phyloP scores from a whole-genome alignment of 2,888 invertebrate genomes.

The Leptinotarsa tumamoca region DNA sequence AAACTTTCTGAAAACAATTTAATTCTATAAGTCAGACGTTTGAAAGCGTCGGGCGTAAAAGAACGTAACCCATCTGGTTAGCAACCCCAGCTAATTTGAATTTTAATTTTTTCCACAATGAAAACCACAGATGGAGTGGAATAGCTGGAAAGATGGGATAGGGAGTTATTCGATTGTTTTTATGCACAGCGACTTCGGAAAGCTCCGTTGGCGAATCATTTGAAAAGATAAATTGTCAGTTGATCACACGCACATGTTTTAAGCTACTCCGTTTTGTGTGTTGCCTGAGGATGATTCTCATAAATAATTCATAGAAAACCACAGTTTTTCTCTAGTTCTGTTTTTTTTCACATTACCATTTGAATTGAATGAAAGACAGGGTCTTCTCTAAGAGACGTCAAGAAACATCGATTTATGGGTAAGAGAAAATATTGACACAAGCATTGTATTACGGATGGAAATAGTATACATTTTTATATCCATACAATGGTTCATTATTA shows the following conservation, averaged over 20 bases:
- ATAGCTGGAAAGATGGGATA: neutral
- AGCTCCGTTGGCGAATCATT: neutral
- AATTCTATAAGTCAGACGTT: slow-evolving; percentile 2
- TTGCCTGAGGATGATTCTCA: slow-evolving; percentile 16
- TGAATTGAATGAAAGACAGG: neutral
- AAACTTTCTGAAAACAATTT: neutral
- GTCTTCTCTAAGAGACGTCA: neutral
- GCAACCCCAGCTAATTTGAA: slow-evolving; percentile 17
- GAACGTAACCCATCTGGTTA: slow-evolving; percentile 4
- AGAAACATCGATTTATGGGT: neutral
- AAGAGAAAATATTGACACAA: too few species aligned
- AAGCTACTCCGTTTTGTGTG: neutral
- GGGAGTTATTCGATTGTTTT: neutral
- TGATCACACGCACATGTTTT: neutral
- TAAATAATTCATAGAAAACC: slow-evolving; percentile 24
- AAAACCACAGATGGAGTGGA: slow-evolving; percentile 1
- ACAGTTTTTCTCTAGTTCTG: slow-evolving; percentile 22
- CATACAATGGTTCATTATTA: too few species aligned
- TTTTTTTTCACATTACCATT: slow-evolving; percentile 20
- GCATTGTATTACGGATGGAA: too few species aligned
- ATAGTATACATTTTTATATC: too few species aligned
- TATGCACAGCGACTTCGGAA: neutral
- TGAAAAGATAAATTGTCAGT: neutral
- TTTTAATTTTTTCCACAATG: neutral
- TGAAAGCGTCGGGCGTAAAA: neutral